phyloP scores from a whole-genome alignment of 2,113 vertebrate species.

The Rhineura floridana region DNA sequence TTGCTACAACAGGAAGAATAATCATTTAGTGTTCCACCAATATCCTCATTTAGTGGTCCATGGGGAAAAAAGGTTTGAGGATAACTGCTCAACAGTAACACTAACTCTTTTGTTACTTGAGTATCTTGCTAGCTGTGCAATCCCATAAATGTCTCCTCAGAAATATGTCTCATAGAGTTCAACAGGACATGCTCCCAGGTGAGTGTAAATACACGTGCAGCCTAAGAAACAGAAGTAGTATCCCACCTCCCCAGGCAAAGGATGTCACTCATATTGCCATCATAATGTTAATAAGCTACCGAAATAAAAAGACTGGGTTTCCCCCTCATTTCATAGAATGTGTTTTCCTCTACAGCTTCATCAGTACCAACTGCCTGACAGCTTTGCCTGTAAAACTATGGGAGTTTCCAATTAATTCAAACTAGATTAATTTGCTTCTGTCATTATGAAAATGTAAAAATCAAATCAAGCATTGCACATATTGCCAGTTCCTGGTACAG shows the following conservation, averaged over 20 bases:
- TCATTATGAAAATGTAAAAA: constrained; percentile 44
- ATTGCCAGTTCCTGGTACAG: background rate
- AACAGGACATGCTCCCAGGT: too few species aligned
- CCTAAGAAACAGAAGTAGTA: background rate
- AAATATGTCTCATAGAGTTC: background rate
- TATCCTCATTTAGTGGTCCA: too few species aligned
- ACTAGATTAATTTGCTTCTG: constrained; percentile 49
- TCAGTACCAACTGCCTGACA: constrained; percentile 44
- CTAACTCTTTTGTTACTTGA: background rate
- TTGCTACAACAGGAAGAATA: too few species aligned
- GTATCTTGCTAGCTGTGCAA: background rate
- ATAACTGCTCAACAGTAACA: background rate
- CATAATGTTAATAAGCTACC: constrained; percentile 54
- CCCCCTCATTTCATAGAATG: constrained; percentile 24
- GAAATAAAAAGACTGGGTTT: constrained; percentile 41
- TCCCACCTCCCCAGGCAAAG: background rate
- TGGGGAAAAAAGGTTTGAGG: too few species aligned
- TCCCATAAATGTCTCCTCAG: background rate
- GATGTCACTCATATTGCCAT: constrained; percentile 49
- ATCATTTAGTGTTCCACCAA: too few species aligned
- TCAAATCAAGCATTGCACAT: constrained; percentile 30
- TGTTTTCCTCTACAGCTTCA: constrained; percentile 54
- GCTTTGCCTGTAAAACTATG: constrained; percentile 37
- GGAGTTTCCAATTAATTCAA: constrained; percentile 57
- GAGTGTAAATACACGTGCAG: too few species aligned